phyloP scores from a whole-genome alignment of 1,140 invertebrate species.

The Paralvinella palmiformis region DNA sequence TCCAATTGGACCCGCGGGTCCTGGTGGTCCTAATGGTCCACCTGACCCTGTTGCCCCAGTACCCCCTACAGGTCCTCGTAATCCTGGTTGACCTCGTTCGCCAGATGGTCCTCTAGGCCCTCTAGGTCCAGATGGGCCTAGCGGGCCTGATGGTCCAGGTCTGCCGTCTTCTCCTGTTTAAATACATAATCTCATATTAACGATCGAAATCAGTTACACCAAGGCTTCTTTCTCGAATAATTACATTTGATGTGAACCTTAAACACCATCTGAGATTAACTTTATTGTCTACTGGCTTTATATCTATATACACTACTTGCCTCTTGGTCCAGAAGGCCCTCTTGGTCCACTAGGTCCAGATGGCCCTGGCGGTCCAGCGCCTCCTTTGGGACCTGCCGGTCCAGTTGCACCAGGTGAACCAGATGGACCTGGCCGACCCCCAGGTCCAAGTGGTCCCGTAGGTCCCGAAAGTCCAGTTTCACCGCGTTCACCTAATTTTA shows the following conservation, averaged over 20 bases:
- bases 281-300: not conserved
- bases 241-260: not conserved
- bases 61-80: not conserved
- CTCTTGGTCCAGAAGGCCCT: conserved; percentile 7
- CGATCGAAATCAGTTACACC: conserved; percentile 45
- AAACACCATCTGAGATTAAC: not conserved
- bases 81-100: not conserved
- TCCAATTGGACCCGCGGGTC: not conserved
- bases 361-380: not conserved
- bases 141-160: conserved; percentile 56
- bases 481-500: not conserved
- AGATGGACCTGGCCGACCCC: conserved; percentile 3
- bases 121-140: conserved; percentile 51
- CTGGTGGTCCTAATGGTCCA: conserved; percentile 2
- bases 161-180: conserved; percentile 32
- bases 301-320: not conserved
- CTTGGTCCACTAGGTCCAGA: conserved; percentile 6
- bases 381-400: not conserved
- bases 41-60: not conserved
- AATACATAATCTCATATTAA: conserved; percentile 51
- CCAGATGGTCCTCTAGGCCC: conserved; percentile 49
- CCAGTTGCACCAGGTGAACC: not conserved
- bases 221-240: conserved; percentile 61
- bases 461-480: conserved; percentile 58
- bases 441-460: conserved; percentile 56